These are phyloP conservation scores for Oopsacas minuta DNA, from an alignment of 37 sponge, comb jelly and placozoan genomes.

Conservation along the genomic window DNA sequence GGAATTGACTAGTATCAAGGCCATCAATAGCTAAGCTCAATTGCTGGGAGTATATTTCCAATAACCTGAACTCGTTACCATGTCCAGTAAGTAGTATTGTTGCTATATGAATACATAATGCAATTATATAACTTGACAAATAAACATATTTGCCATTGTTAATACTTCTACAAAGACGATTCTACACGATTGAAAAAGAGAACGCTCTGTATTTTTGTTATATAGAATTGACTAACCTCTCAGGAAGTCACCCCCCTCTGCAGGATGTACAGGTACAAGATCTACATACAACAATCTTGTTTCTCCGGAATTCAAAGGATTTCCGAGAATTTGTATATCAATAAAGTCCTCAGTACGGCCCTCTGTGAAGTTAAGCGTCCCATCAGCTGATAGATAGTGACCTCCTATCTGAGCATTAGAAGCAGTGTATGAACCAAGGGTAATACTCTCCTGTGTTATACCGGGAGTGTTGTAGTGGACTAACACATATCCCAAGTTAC, in stretches of 20 bases:
- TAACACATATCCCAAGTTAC: constrained; percentile 39
- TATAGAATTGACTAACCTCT: constrained; percentile 8
- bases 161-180: no score
- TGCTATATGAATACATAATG: background rate
- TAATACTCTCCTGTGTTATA: constrained; percentile 21
- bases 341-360: constrained; percentile 26
- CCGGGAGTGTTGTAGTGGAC: constrained; percentile 33
- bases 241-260: background rate
- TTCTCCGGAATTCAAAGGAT: constrained; percentile 41
- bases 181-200: no score
- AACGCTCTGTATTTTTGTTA: no score
- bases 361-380: constrained; percentile 40
- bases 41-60: background rate
- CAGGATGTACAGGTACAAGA: background rate
- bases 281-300: constrained; percentile 24
- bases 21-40: background rate
- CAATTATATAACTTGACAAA: no score
- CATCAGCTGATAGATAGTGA: constrained; percentile 30
- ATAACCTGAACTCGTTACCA: background rate
- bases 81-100: background rate
- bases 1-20: background rate
- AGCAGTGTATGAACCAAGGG: background rate
- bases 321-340: constrained; percentile 33
- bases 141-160: no score
- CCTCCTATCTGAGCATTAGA: background rate